A percentile compares a stretch with the other conserved stretches of the same genome.
phyloP scores from a whole-genome alignment of 1,140 invertebrate species.

The Drosophila neocordata region DNA sequence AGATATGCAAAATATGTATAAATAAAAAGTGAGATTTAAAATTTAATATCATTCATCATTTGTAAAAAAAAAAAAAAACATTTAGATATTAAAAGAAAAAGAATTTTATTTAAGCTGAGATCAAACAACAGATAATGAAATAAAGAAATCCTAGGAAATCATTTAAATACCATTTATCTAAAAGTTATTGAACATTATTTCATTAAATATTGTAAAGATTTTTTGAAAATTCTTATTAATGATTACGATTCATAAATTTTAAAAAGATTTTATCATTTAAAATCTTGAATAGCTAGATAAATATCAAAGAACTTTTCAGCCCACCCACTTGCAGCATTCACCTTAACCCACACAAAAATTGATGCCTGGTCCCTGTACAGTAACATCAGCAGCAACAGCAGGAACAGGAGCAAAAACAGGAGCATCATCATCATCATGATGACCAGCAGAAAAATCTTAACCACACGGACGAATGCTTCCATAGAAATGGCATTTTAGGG shows the following conservation, averaged over 20 bases:
- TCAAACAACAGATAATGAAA: too few species aligned
- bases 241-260: too few species aligned
- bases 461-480: conserved; percentile 73
- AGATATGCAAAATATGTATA: too few species aligned
- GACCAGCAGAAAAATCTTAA: conserved; percentile 78
- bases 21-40: not conserved
- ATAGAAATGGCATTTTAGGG: conserved; percentile 69
- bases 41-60: too few species aligned
- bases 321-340: conserved; percentile 43
- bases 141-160: not conserved
- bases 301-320: conserved; percentile 51
- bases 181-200: not conserved
- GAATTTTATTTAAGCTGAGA: too few species aligned
- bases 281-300: conserved; percentile 42
- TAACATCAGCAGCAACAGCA: not conserved
- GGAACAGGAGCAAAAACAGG: not conserved
- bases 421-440: conserved; percentile 46
- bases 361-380: conserved; percentile 30
- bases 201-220: too few species aligned
- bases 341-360: conserved; percentile 31
- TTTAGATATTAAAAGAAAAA: too few species aligned
- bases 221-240: not conserved
- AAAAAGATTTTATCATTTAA: too few species aligned
- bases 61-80: too few species aligned
- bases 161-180: too few species aligned